Percentiles rank a stretch among this genome's conserved stretches.
Evolutionary conservation across 2,888 invertebrate species (phyloP).

Genomic region (Stenodera caucasica): DNA sequence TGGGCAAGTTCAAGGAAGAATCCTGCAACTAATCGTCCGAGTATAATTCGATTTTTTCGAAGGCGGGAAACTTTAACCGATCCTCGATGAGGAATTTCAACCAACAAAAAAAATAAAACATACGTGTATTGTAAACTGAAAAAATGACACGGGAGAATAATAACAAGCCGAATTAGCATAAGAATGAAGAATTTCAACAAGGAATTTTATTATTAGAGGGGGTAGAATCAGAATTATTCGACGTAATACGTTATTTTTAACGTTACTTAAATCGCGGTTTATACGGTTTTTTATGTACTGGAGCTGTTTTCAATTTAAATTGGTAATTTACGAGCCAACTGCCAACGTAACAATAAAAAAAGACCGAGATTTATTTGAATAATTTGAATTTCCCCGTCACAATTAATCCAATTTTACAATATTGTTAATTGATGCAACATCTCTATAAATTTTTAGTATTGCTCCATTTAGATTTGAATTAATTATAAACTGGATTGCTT

Average conservation of each 20-base stretch:
- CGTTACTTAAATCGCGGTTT: too few relatives aligned
- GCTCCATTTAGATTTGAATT: slow-evolving; percentile 17
- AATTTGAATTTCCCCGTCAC: too few relatives aligned
- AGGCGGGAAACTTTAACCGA: not conserved
- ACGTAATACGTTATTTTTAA: not conserved
- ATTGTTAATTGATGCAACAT: not conserved
- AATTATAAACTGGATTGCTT: slow-evolving; percentile 20
- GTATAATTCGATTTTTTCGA: not conserved
- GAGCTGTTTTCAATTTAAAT: too few relatives aligned
- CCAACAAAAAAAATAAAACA: not conserved
- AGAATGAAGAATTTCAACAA: not conserved
- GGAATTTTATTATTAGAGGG: not conserved
- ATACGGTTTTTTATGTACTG: too few relatives aligned
- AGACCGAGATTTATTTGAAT: too few relatives aligned
- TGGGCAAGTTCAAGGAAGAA: not conserved
- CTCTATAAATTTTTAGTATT: too few relatives aligned
- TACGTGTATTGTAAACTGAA: too few relatives aligned
- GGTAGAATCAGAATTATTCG: not conserved
- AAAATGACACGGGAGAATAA: not conserved
- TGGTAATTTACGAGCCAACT: too few relatives aligned
- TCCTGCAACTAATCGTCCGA: too few relatives aligned
- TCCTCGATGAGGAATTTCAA: not conserved
- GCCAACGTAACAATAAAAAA: too few relatives aligned
- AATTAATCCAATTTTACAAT: too few relatives aligned
- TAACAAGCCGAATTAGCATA: not conserved